A percentile compares a stretch with the other conserved stretches of the same genome.
These are phyloP conservation scores for Plecotus auritus DNA, from an alignment of 2,113 vertebrate genomes.

Conservation along the genomic window DNA sequence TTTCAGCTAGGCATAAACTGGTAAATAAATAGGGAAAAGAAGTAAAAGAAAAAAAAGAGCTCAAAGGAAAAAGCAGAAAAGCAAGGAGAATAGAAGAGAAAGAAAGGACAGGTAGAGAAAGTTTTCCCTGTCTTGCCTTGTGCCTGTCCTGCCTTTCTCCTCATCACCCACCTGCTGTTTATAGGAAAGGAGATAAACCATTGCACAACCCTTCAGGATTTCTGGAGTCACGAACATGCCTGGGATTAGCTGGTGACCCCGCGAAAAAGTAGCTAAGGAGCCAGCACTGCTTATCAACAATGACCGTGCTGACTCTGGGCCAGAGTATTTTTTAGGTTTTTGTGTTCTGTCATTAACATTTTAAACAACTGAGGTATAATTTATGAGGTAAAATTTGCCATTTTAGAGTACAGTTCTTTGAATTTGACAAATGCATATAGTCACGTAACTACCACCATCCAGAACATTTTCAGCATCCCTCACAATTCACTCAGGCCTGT, in stretches of 20 bases:
- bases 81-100: neutral
- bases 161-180: neutral
- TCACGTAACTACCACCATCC: neutral
- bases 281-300: neutral
- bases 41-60: neutral
- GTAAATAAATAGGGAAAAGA: neutral
- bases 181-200: neutral
- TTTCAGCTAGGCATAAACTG: neutral
- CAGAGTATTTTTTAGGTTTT: neutral
- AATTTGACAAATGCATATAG: neutral
- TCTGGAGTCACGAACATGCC: neutral
- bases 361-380: neutral
- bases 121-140: neutral
- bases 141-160: neutral
- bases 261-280: neutral
- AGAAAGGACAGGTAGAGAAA: neutral
- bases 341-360: neutral
- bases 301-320: neutral
- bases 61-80: neutral
- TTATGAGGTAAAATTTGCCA: neutral
- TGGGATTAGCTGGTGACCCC: neutral
- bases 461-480: neutral
- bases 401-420: neutral
- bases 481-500: neutral
- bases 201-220: neutral